Percentiles rank a stretch among this genome's conserved stretches.
Conservation (phyloP, 2,113 vertebrate species). For the Rhipidura dahli region DNA sequence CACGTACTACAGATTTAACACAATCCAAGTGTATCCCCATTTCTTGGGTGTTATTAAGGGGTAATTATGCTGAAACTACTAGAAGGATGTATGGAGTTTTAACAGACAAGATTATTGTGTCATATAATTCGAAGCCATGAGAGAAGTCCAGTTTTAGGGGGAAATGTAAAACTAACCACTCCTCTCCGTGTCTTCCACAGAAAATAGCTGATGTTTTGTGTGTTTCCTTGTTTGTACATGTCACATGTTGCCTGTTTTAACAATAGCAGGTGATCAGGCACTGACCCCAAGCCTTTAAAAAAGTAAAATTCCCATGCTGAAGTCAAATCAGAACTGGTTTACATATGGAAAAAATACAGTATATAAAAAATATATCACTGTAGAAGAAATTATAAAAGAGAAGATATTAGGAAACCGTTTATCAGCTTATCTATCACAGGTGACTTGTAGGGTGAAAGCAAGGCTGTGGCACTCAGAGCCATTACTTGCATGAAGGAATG, state of each 20-base stretch:
- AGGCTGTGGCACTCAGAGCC: neutral
- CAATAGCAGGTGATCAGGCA: neutral
- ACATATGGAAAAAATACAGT: neutral
- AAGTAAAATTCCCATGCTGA: neutral
- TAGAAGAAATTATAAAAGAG: neutral
- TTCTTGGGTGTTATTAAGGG: neutral
- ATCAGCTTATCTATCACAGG: neutral
- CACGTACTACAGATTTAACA: neutral
- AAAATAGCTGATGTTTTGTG: neutral
- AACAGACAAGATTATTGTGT: neutral
- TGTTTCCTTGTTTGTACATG: accelerated
- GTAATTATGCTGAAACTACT: neutral
- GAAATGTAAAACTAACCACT: neutral
- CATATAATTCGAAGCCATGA: neutral
- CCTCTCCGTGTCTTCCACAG: neutral
- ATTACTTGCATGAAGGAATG: neutral
- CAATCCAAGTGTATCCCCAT: neutral
- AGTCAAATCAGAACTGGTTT: neutral
- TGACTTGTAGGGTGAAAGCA: neutral
- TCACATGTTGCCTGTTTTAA: neutral
- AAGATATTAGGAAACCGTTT: neutral
- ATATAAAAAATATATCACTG: neutral
- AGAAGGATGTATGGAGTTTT: neutral
- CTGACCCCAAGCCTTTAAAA: neutral
- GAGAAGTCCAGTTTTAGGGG: neutral